A percentile compares a stretch with the other conserved stretches of the same genome.
phyloP scores from a whole-genome alignment of 2,113 vertebrate species.

The Apodemus speciosus region DNA sequence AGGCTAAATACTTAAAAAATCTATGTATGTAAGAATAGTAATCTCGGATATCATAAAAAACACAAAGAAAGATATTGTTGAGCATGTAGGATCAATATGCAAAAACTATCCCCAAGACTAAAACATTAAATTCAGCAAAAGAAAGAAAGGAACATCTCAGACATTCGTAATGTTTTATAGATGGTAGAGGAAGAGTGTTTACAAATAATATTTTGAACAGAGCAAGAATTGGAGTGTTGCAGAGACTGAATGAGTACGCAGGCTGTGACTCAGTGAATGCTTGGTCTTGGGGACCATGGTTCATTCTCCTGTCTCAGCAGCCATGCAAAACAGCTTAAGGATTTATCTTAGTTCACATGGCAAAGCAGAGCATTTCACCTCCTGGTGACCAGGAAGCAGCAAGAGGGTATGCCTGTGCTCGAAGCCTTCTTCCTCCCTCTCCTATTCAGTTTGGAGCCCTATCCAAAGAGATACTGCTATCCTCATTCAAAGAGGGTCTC shows the following conservation, averaged over 20 bases:
- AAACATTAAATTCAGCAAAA: conserved; percentile 16
- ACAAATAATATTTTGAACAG: conserved; percentile 15
- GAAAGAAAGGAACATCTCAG: not conserved
- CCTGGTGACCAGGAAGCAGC: not conserved
- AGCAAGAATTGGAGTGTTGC: not conserved
- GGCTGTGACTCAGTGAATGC: not conserved
- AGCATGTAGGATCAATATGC: not conserved
- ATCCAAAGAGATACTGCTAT: not conserved
- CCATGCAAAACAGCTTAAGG: not conserved
- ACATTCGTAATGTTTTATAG: conserved; percentile 12
- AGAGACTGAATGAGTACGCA: not conserved
- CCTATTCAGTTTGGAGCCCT: not conserved
- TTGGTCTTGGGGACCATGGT: not conserved
- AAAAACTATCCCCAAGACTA: conserved; percentile 22
- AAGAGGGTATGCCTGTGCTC: not conserved
- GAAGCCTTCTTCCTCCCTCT: not conserved
- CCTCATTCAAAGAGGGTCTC: not conserved
- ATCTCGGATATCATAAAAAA: not conserved
- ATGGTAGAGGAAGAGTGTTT: not conserved
- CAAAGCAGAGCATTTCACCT: not conserved
- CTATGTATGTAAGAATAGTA: not conserved
- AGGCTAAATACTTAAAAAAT: conserved; percentile 8
- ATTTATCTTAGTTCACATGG: too few relatives aligned
- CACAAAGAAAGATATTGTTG: conserved; percentile 2
- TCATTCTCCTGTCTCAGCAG: not conserved